Base-by-base conservation (phyloP, 2,888 invertebrate genomes). In the Chrysolina oricalcia region DNA sequence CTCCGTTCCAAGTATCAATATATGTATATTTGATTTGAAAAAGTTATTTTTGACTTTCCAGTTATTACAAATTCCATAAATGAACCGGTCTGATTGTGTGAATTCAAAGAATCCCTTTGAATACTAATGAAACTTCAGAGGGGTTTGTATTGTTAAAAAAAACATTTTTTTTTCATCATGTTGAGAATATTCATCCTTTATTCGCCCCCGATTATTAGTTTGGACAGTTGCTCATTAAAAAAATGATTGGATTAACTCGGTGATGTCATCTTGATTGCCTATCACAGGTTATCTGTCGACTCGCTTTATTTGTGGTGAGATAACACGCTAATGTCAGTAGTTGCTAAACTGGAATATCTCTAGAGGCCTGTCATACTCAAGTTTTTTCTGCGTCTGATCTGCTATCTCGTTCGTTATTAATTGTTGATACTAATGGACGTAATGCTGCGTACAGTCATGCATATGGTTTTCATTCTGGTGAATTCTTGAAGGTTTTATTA, bases 181-280 rank as follows among this genome's bases (percentile, higher is more conserved):
- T 3, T 8, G 35, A 35, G 4, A 8, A 6, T 35, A 6, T 35
- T 35, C 8, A 35, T 17, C 48, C 48, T 17, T 50, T n/a, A 50
- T 50, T 17, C 48, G n/a, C 48, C 17, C n/a, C 17, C 17, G 48
- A 50, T 50, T 17, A 50, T 48, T 35, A 48, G 21, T 53, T 53
- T 53, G 53, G 53, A 2, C 10, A 53, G 21, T 53, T 21, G 21
- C 53, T 53, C 53, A 53, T 8, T 21, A 13, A 21, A 53, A 19
- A 53, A 23, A 23, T 50, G 2, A 53, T 53, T 53, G 53, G 21
- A 53, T 53, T 13, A 53, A 53, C 53, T 53, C 53, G 53, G 53
- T 53, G 53, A 53, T 53, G 21, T 53, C 53, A 53, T 53, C 53
- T 53, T 53, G 53, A 53, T 53, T 53, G 21, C 21, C 21, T 53